Conservation (phyloP, 2,113 vertebrate species). For the Oncorhynchus nerka region DNA sequence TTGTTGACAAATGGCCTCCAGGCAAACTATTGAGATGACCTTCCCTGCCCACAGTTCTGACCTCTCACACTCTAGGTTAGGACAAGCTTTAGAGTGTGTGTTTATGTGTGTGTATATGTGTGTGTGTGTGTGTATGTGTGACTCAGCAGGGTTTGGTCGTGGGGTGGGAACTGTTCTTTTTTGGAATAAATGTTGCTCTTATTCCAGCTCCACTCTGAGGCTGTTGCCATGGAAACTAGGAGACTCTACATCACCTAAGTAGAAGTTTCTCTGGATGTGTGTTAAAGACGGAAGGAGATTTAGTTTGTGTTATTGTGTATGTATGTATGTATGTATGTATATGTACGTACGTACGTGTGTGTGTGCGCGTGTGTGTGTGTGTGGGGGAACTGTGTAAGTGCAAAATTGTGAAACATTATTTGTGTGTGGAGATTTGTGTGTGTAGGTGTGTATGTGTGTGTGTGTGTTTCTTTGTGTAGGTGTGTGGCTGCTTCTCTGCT, state of each 20-base stretch:
- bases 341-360: too few species aligned
- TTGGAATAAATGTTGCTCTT: constrained; percentile 56
- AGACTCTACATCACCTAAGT: constrained; percentile 70
- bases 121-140: neutral
- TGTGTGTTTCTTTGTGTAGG: too few species aligned
- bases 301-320: neutral
- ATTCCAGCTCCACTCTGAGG: constrained; percentile 57
- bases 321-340: too few species aligned
- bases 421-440: neutral
- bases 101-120: neutral
- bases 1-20: neutral
- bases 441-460: neutral
- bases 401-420: neutral
- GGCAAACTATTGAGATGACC: neutral
- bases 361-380: too few species aligned
- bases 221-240: constrained; percentile 74
- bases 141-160: constrained; percentile 40
- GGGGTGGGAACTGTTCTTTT: constrained; percentile 68
- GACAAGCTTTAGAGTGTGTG: too few species aligned
- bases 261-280: constrained; percentile 60
- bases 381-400: neutral
- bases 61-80: neutral
- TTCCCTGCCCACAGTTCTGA: neutral
- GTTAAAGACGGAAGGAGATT: neutral
- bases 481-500: constrained; percentile 16